Evolutionary conservation across 2,888 invertebrate genomes (phyloP).

Genomic region (Macrophya annulata): DNA sequence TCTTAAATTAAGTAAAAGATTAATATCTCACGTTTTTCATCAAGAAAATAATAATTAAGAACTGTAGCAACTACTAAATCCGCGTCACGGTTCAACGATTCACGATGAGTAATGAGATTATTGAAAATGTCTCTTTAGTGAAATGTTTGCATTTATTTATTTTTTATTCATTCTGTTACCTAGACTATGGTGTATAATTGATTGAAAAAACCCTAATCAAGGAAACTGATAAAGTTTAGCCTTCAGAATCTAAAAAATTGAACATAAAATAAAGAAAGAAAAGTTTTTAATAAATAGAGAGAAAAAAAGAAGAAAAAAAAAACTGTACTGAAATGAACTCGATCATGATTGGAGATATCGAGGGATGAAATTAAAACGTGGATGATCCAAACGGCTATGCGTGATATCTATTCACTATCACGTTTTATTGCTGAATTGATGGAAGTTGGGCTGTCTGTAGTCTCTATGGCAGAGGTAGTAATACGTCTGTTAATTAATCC

Average conservation of each 20-base stretch:
- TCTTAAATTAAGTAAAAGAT: not conserved
- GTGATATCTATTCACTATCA: not conserved
- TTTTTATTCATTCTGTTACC: no score
- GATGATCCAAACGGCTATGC: not conserved
- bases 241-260: no score
- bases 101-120: not conserved
- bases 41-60: not conserved
- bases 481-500: conserved; percentile 40
- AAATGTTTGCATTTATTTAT: no score
- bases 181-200: not conserved
- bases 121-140: not conserved
- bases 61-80: not conserved
- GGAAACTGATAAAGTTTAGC: no score
- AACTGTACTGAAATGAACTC: not conserved
- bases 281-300: not conserved
- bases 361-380: not conserved
- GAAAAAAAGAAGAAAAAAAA: no score
- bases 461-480: not conserved
- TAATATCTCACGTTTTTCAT: not conserved
- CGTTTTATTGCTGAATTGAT: not conserved
- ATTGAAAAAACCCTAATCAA: not conserved
- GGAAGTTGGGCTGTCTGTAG: not conserved
- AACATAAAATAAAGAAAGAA: no score
- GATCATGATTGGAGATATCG: not conserved
- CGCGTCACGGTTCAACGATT: not conserved